These are phyloP conservation scores for Drosophila micromelanica DNA, from an alignment of 1,140 invertebrate species.

Conservation along the genomic window DNA sequence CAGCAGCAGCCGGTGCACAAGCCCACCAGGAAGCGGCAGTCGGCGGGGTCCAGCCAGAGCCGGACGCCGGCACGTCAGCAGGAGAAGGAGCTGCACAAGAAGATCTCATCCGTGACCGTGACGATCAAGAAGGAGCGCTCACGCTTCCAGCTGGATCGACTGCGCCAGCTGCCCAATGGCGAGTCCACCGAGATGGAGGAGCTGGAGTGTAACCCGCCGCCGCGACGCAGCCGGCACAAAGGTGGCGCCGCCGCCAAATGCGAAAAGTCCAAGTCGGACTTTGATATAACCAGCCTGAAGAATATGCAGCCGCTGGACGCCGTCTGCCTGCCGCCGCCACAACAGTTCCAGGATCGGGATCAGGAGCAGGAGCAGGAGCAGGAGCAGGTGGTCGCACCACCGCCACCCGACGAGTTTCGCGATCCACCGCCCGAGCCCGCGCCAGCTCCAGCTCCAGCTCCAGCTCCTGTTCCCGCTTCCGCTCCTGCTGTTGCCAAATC, in stretches of 20 bases:
- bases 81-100: constrained; percentile 63
- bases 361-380: constrained; percentile 79
- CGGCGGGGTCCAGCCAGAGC: constrained; percentile 54
- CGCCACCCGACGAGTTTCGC: constrained; percentile 89
- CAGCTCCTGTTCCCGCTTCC: not conserved
- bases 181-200: constrained; percentile 81
- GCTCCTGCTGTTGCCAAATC: too few relatives aligned
- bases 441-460: constrained; percentile 9
- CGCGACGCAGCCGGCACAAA: constrained; percentile 58
- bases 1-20: constrained; percentile 64
- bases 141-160: constrained; percentile 64
- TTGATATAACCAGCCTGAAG: constrained; percentile 85
- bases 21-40: constrained; percentile 49
- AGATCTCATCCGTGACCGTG: constrained; percentile 73
- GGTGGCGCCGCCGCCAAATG: constrained; percentile 41
- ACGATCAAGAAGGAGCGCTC: constrained; percentile 72
- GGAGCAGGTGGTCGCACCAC: constrained; percentile 81
- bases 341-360: constrained; percentile 90
- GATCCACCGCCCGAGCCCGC: constrained; percentile 84
- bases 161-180: constrained; percentile 71
- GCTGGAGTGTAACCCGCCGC: constrained; percentile 63
- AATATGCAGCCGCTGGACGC: constrained; percentile 89
- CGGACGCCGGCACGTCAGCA: constrained; percentile 59
- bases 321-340: constrained; percentile 90
- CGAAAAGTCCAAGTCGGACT: constrained; percentile 86